phyloP scores from a whole-genome alignment of 2,797 vertebrate genomes.

The Octomys mimax region DNA sequence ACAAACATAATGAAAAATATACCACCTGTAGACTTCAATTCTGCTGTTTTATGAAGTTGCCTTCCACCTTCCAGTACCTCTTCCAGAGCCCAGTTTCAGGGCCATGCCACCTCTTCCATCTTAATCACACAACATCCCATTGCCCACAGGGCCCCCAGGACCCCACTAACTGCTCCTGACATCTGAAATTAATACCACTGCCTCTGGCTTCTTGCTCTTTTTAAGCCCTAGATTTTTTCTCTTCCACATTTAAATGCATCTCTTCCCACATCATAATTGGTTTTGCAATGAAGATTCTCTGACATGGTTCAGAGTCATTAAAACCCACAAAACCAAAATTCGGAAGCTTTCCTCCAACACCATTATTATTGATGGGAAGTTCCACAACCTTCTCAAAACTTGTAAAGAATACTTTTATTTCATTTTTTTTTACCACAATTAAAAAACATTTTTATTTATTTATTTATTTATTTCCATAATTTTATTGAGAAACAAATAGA shows the following conservation, averaged over 20 bases:
- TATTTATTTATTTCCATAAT: too few relatives aligned
- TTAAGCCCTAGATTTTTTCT: conserved; percentile 92
- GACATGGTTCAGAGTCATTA: conserved; percentile 97
- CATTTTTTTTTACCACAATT: too few relatives aligned
- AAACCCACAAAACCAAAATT: conserved; percentile 99
- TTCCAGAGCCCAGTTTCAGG: conserved; percentile 76
- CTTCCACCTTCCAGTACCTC: conserved; percentile 87
- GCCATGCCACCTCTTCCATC: conserved; percentile 95
- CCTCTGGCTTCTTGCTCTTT: conserved; percentile 95
- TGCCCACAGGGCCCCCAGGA: conserved; percentile 92
- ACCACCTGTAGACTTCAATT: conserved; percentile 93
- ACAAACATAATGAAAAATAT: conserved; percentile 95
- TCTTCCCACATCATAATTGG: conserved; percentile 97
- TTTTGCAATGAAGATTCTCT: conserved; percentile 97
- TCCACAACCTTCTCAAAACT: conserved; percentile 95
- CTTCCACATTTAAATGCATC: conserved; percentile 99
- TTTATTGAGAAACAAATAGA: too few relatives aligned
- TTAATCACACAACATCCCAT: conserved; percentile 95
- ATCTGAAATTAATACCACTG: conserved; percentile 90
- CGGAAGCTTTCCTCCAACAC: conserved; percentile 96
- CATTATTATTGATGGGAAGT: conserved; percentile 98
- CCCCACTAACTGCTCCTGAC: conserved; percentile 94
- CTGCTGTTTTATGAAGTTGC: conserved; percentile 94
- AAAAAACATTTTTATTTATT: too few relatives aligned
- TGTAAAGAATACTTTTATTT: too few relatives aligned